Evolutionary conservation across 2,888 invertebrate species (phyloP).

Genomic region (Phaedon cochleariae): DNA sequence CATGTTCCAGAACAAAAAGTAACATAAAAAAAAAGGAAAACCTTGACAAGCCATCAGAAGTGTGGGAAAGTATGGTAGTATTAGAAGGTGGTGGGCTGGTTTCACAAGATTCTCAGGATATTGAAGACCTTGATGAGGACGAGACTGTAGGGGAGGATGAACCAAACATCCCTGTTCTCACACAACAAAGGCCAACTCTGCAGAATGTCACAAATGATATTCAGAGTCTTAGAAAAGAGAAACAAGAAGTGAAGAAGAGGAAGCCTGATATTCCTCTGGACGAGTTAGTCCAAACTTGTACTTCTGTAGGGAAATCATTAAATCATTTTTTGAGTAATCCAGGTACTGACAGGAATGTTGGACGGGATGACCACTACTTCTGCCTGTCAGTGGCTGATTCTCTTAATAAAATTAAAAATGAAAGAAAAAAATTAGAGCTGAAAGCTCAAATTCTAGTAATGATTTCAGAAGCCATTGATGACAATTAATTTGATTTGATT

Average conservation of each 20-base stretch:
- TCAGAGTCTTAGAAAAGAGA: background rate
- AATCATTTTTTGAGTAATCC: background rate
- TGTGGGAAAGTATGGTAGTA: background rate
- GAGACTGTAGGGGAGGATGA: background rate
- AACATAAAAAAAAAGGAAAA: background rate
- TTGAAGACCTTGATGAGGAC: background rate
- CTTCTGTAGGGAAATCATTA: background rate
- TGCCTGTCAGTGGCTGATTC: background rate
- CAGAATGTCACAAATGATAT: background rate
- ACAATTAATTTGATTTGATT: background rate
- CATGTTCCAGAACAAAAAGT: background rate
- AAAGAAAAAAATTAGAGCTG: background rate
- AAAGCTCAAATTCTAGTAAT: background rate
- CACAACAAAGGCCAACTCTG: background rate
- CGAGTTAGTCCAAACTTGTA: background rate
- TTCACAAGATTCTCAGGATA: background rate
- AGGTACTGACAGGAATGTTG: background rate
- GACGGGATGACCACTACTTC: background rate
- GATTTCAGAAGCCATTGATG: background rate
- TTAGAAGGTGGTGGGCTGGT: background rate
- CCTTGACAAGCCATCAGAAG: background rate
- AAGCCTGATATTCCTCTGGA: conserved; percentile 1
- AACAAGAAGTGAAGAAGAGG: background rate
- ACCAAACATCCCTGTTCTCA: background rate
- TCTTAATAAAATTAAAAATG: background rate